These are phyloP conservation scores for Machimus rusticus DNA, from an alignment of 2,888 invertebrate genomes.

Conservation along the genomic window DNA sequence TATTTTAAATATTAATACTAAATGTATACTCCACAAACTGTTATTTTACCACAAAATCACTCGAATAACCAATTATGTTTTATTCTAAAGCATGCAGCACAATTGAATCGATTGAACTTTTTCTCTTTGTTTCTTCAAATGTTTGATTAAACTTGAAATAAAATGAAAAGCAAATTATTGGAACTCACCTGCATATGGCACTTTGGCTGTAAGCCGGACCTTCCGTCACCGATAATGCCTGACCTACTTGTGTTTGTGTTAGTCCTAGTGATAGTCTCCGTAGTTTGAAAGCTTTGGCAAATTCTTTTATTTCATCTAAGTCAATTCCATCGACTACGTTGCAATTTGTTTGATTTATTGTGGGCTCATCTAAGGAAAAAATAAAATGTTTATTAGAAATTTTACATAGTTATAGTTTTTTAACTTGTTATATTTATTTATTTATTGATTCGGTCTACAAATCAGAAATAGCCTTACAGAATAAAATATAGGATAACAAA, in stretches of 20 bases:
- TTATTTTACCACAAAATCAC: not conserved
- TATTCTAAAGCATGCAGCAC: not conserved
- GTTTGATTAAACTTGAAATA: conserved; percentile 28
- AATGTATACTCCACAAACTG: not conserved
- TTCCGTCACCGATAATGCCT: conserved; percentile 94
- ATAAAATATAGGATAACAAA: too few relatives aligned
- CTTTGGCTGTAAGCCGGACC: conserved; percentile 99
- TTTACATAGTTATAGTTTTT: not conserved
- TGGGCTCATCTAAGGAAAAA: conserved; percentile 77
- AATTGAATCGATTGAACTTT: not conserved
- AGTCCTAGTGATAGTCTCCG: conserved; percentile 91
- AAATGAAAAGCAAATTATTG: conserved; percentile 17
- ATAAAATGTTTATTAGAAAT: not conserved
- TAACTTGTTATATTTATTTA: too few relatives aligned
- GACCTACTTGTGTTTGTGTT: conserved; percentile 97
- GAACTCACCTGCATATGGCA: conserved; percentile 94
- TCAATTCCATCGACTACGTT: conserved; percentile 97
- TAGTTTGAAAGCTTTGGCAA: conserved; percentile 96
- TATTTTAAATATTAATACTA: too few relatives aligned
- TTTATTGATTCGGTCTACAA: too few relatives aligned
- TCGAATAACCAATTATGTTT: not conserved
- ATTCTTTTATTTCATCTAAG: conserved; percentile 97
- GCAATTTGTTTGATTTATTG: conserved; percentile 91
- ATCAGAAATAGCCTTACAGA: too few relatives aligned
- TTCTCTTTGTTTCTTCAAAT: conserved; percentile 37